Evolutionary conservation across 2,797 vertebrate species (phyloP).

Genomic region (Typhlichthys eigenmanni): DNA sequence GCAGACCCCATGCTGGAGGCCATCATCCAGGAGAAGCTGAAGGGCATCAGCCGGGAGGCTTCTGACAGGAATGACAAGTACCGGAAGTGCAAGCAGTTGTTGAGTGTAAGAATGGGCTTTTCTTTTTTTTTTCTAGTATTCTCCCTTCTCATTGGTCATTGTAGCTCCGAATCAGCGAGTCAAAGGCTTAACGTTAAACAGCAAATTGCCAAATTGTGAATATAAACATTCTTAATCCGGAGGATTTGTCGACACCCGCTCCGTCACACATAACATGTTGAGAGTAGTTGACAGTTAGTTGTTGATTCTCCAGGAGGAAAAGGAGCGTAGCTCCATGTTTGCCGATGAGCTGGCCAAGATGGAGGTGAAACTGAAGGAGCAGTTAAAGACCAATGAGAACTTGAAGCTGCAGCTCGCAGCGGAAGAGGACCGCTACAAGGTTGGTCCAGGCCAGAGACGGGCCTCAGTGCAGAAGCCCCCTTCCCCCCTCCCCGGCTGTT

Average conservation of each 20-base stretch:
- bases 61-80: conserved; percentile 92
- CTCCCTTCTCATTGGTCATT: background rate
- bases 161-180: background rate
- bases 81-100: conserved; percentile 92
- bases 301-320: conserved; percentile 84
- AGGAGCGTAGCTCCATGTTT: conserved; percentile 87
- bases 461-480: conserved; percentile 3
- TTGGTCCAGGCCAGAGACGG: conserved; percentile 59
- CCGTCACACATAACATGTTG: too few species aligned
- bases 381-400: conserved; percentile 87
- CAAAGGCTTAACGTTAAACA: background rate
- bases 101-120: conserved; percentile 81
- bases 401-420: conserved; percentile 87
- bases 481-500: conserved; percentile 8
- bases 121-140: conserved; percentile 3
- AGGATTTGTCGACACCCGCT: too few species aligned
- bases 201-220: background rate
- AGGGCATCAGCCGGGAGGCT: conserved; percentile 89
- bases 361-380: conserved; percentile 94
- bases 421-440: conserved; percentile 90
- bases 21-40: conserved; percentile 88
- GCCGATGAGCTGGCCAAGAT: conserved; percentile 92
- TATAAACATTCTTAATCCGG: too few species aligned
- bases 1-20: conserved; percentile 85
- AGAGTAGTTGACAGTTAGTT: conserved; percentile 4